phyloP scores from a whole-genome alignment of 2,797 vertebrate species.

The Melanotaenia boesemani region DNA sequence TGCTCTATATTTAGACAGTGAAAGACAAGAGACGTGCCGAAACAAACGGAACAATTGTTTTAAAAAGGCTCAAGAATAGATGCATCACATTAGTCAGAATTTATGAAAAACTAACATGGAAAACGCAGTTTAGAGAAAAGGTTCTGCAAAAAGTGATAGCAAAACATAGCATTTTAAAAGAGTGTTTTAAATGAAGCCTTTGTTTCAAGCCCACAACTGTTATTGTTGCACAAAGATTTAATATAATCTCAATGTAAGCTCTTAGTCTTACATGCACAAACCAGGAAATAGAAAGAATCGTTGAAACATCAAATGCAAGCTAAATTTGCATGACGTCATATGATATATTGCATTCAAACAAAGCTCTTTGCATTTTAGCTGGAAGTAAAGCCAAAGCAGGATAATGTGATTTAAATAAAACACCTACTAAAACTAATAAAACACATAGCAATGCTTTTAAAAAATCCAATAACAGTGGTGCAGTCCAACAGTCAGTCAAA shows the following conservation, averaged over 20 bases:
- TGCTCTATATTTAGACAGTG: constrained; percentile 61
- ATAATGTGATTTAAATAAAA: not conserved
- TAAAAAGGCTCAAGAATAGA: constrained; percentile 33
- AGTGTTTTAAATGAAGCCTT: not conserved
- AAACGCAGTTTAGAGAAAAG: constrained; percentile 23
- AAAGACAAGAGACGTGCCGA: constrained; percentile 8
- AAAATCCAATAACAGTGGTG: too few species aligned
- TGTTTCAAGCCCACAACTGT: not conserved
- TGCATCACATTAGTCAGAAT: constrained; percentile 8
- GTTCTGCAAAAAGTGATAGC: not conserved
- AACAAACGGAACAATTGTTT: not conserved
- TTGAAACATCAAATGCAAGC: constrained; percentile 3
- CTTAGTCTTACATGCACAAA: not conserved
- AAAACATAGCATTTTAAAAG: not conserved
- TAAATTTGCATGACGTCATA: too few species aligned
- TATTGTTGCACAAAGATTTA: constrained; percentile 1
- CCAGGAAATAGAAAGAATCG: not conserved
- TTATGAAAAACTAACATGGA: constrained; percentile 19
- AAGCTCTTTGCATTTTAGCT: not conserved
- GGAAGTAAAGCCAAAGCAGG: constrained; percentile 1
- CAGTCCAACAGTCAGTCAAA: not conserved
- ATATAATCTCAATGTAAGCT: not conserved
- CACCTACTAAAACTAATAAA: too few species aligned
- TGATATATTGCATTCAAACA: not conserved
- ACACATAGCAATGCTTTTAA: too few species aligned